These are phyloP conservation scores for Geotrypetes seraphini DNA, from an alignment of 2,797 vertebrate genomes.

Conservation along the genomic window DNA sequence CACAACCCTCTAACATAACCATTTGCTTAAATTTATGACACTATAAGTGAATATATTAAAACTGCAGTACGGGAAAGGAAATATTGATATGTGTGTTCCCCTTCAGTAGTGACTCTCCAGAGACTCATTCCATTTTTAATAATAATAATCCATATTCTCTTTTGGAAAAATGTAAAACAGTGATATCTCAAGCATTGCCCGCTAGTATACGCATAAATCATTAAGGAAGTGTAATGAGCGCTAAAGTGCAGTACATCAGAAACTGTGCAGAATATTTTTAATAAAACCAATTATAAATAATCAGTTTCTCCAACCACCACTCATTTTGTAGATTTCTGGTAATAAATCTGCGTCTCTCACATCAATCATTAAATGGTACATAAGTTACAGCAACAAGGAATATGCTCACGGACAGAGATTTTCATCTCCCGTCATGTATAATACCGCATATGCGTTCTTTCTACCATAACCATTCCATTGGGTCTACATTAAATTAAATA, in stretches of 20 bases:
- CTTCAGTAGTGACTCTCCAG: conserved; percentile 31
- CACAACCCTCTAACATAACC: too few relatives aligned
- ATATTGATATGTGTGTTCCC: conserved; percentile 26
- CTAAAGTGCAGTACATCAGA: conserved; percentile 10
- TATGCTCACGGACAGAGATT: not conserved
- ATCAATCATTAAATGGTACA: conserved; percentile 13
- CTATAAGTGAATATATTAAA: conserved; percentile 23
- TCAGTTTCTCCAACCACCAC: conserved; percentile 19
- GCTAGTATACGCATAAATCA: conserved; percentile 22
- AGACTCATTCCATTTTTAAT: conserved; percentile 38
- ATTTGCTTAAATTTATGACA: conserved; percentile 28
- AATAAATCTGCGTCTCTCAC: conserved; percentile 16
- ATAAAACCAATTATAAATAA: conserved; percentile 34
- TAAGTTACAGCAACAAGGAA: conserved; percentile 9
- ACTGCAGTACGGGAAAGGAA: conserved; percentile 9
- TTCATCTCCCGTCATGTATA: conserved; percentile 5
- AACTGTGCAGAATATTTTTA: conserved; percentile 22
- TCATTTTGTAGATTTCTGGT: conserved; percentile 6
- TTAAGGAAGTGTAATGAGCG: conserved; percentile 15
- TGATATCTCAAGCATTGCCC: conserved; percentile 24
- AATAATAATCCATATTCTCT: conserved; percentile 39
- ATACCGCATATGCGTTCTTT: not conserved
- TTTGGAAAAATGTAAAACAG: conserved; percentile 17
- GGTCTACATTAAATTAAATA: not conserved
- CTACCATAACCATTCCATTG: not conserved